These are phyloP conservation scores for Channa argus DNA, from an alignment of 2,113 vertebrate species.

Conservation along the genomic window DNA sequence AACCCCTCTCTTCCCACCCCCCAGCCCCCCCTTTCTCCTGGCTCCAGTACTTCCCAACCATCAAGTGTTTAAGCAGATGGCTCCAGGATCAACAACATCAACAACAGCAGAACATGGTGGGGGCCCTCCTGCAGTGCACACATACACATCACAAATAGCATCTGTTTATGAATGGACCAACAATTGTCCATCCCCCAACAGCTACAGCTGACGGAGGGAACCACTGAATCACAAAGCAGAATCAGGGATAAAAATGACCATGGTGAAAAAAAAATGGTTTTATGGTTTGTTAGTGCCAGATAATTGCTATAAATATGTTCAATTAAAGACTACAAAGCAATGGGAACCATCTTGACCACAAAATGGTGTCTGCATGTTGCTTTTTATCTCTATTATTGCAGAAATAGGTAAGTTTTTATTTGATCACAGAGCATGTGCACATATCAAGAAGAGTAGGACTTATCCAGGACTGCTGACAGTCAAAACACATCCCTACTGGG, in stretches of 20 bases:
- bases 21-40: conserved; percentile 10
- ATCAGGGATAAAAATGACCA: conserved; percentile 9
- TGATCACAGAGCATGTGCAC: too few species aligned
- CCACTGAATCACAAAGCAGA: conserved; percentile 35
- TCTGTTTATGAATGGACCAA: conserved; percentile 77
- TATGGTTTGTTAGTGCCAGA: neutral
- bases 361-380: too few species aligned
- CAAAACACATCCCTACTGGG: neutral
- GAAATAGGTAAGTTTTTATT: too few species aligned
- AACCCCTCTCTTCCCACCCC: conserved; percentile 38
- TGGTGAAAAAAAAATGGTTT: neutral
- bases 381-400: too few species aligned
- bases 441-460: too few species aligned
- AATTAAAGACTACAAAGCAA: too few species aligned
- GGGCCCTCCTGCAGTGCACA: conserved; percentile 68
- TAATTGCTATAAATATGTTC: too few species aligned
- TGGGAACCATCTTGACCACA: too few species aligned
- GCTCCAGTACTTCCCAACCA: conserved; percentile 38
- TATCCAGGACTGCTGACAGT: neutral
- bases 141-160: conserved; percentile 59
- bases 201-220: conserved; percentile 67
- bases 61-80: conserved; percentile 79
- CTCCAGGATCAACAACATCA: conserved; percentile 60
- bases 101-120: conserved; percentile 60
- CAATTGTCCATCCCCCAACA: conserved; percentile 67